Conservation (phyloP, 1,140 invertebrate species). For the Drosophila mauritiana region DNA sequence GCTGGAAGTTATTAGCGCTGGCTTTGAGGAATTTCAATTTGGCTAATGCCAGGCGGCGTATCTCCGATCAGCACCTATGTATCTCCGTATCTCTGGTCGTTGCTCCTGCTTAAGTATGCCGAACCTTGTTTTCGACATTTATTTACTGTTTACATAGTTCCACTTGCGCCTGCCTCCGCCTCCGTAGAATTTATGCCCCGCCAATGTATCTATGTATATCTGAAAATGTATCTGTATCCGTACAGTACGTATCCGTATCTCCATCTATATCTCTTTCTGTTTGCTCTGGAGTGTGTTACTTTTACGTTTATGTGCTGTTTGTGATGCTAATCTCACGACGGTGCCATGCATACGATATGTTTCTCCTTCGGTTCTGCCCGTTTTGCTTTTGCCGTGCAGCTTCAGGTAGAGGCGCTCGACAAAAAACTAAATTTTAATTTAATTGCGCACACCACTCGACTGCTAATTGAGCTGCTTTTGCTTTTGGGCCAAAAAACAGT, state of each 20-base stretch:
- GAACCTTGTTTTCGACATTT: conserved; percentile 64
- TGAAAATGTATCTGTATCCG: conserved; percentile 29
- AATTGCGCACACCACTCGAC: conserved; percentile 73
- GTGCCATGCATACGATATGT: conserved; percentile 79
- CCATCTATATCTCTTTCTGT: conserved; percentile 39
- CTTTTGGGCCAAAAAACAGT: conserved; percentile 10
- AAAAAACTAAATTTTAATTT: conserved; percentile 83
- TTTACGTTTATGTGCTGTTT: conserved; percentile 82
- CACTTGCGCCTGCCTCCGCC: conserved; percentile 24
- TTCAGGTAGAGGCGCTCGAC: conserved; percentile 45
- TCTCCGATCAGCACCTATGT: conserved; percentile 35
- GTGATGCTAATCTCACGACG: conserved; percentile 79
- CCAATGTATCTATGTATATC: conserved; percentile 17
- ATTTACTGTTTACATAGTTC: conserved; percentile 74
- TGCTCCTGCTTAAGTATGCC: conserved; percentile 66
- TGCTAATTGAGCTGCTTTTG: conserved; percentile 71
- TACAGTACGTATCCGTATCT: conserved; percentile 29
- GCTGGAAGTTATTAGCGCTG: conserved; percentile 69
- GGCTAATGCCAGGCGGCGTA: conserved; percentile 45
- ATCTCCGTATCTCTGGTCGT: conserved; percentile 47
- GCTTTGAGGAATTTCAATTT: conserved; percentile 70
- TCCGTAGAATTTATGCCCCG: conserved; percentile 48
- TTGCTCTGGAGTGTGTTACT: conserved; percentile 66
- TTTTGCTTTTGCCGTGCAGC: conserved; percentile 11
- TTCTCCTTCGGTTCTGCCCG: conserved; percentile 1